Evolutionary conservation across 2,888 invertebrate genomes (phyloP).

Genomic region (Perdita meconis): DNA sequence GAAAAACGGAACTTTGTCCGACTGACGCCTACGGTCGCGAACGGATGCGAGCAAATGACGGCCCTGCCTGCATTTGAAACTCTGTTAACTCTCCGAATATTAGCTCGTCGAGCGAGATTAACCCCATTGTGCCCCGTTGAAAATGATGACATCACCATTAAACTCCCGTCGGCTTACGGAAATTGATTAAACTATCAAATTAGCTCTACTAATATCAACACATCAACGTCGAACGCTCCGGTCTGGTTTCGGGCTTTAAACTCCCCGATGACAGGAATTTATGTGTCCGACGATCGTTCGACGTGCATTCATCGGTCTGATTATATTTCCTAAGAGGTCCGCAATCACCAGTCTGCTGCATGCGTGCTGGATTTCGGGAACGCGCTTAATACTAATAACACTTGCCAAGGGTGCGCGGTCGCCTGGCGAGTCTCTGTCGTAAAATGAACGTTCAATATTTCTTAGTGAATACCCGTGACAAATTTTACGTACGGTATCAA

Average conservation of each 20-base stretch:
- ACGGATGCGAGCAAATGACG: constrained; percentile 75
- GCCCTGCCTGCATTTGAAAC: constrained; percentile 82
- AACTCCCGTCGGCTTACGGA: constrained; percentile 83
- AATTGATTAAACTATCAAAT: constrained; percentile 85
- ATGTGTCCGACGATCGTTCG: constrained; percentile 70
- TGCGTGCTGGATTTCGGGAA: constrained; percentile 37
- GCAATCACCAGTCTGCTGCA: constrained; percentile 60
- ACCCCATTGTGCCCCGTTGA: constrained; percentile 83
- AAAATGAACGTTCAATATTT: not conserved
- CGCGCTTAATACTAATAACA: constrained; percentile 42
- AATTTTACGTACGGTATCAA: too few species aligned
- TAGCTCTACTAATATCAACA: constrained; percentile 83
- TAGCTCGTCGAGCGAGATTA: constrained; percentile 84
- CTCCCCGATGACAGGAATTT: constrained; percentile 69
- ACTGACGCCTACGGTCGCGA: constrained; percentile 43
- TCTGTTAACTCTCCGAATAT: constrained; percentile 84
- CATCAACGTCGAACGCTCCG: constrained; percentile 71
- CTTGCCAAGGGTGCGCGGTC: constrained; percentile 3
- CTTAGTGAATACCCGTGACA: too few species aligned
- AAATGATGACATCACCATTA: constrained; percentile 84
- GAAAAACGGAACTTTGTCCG: constrained; percentile 36
- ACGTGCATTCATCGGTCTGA: constrained; percentile 70
- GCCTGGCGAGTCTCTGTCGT: not conserved
- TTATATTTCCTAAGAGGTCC: constrained; percentile 71
- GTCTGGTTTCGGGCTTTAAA: constrained; percentile 64